Conservation (phyloP, 2,113 vertebrate genomes). For the Tragelaphus strepsiceros region DNA sequence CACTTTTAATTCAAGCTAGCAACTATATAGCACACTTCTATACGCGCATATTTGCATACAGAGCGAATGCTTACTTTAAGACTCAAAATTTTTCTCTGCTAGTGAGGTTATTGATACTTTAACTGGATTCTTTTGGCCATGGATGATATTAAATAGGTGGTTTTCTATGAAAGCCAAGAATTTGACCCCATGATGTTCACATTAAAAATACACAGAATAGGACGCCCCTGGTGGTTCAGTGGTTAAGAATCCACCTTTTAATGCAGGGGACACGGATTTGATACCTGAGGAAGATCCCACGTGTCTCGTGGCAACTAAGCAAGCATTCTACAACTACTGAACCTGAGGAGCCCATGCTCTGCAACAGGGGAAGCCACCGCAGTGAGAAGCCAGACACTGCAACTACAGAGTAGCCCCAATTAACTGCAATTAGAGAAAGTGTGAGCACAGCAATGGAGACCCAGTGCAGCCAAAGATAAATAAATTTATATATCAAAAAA, state of each 20-base stretch:
- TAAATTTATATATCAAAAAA: neutral
- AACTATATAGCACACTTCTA: too few relatives aligned
- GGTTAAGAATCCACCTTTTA: neutral
- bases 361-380: neutral
- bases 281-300: neutral
- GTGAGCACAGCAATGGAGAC: neutral
- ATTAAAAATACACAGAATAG: neutral
- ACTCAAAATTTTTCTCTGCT: neutral
- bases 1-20: neutral
- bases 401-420: neutral
- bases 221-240: neutral
- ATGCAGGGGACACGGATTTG: neutral
- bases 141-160: neutral
- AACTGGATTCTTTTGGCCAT: neutral
- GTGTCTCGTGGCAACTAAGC: neutral
- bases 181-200: neutral
- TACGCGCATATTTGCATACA: rapidly evolving
- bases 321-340: neutral
- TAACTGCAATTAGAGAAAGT: neutral
- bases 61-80: neutral
- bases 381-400: neutral
- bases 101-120: neutral
- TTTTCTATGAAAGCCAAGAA: neutral
- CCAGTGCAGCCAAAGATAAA: neutral
- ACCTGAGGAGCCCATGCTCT: neutral